A percentile compares a stretch with the other conserved stretches of the same genome.
Conservation (phyloP, 2,113 vertebrate species). For the Dissostichus mawsoni region DNA sequence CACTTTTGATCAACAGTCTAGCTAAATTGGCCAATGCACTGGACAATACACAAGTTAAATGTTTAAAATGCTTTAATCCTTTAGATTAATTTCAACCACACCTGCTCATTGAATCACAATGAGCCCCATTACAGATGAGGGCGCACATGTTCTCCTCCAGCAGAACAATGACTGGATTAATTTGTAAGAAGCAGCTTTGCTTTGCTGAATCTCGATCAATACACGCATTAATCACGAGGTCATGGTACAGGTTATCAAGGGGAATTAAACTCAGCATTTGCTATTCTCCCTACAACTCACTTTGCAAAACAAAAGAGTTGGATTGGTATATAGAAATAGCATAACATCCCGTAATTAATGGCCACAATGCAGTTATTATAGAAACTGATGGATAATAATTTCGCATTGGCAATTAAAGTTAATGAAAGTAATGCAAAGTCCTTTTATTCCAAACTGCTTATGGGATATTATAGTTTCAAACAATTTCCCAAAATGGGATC, state of each 20-base stretch:
- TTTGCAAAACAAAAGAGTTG: conserved; percentile 18
- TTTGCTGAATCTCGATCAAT: conserved; percentile 18
- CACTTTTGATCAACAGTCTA: conserved; percentile 63
- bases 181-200: not conserved
- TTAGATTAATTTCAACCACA: conserved; percentile 60
- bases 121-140: conserved; percentile 32
- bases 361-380: not conserved
- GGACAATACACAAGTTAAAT: conserved; percentile 32
- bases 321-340: not conserved
- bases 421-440: not conserved
- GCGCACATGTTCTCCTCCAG: not conserved
- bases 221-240: conserved; percentile 12
- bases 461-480: not conserved
- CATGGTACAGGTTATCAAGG: not conserved
- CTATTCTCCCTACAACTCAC: not conserved
- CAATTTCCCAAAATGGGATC: no score
- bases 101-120: conserved; percentile 62
- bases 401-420: not conserved
- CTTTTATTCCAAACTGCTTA: no score
- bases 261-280: not conserved
- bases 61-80: conserved; percentile 57
- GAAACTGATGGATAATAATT: not conserved
- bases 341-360: not conserved
- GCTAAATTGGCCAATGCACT: conserved; percentile 18
- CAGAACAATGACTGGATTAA: conserved; percentile 27